Evolutionary conservation across 1,140 invertebrate species (phyloP).

Genomic region (Penaeus chinensis): DNA sequence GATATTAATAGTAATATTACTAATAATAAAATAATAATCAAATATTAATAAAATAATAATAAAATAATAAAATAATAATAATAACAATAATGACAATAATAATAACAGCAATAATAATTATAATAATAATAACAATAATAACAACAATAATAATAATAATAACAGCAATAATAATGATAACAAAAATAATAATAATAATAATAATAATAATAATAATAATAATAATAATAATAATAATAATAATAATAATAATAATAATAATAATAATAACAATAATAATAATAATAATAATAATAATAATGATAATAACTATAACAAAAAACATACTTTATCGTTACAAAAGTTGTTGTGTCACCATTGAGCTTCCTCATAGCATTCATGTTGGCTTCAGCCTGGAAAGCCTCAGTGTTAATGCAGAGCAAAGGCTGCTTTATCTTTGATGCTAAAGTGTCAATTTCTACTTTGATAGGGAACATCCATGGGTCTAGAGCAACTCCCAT

Average conservation of each 20-base stretch:
- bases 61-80: neutral
- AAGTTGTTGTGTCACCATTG: constrained; percentile 60
- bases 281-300: constrained; percentile 66
- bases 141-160: constrained; percentile 8
- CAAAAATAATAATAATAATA: neutral
- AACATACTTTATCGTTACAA: constrained; percentile 65
- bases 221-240: neutral
- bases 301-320: constrained; percentile 67
- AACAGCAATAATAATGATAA: neutral
- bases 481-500: constrained; percentile 75
- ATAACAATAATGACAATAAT: neutral
- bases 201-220: neutral
- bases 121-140: constrained; percentile 7
- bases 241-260: neutral
- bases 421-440: constrained; percentile 72
- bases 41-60: no score
- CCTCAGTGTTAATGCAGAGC: constrained; percentile 76
- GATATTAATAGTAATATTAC: no score
- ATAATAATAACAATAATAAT: neutral
- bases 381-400: constrained; percentile 76
- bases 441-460: constrained; percentile 69
- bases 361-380: constrained; percentile 72
- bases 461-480: constrained; percentile 78
- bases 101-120: constrained; percentile 1
- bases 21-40: no score